Base-by-base conservation (phyloP, 2,888 invertebrate species). In the Argyresthia goedartella region DNA sequence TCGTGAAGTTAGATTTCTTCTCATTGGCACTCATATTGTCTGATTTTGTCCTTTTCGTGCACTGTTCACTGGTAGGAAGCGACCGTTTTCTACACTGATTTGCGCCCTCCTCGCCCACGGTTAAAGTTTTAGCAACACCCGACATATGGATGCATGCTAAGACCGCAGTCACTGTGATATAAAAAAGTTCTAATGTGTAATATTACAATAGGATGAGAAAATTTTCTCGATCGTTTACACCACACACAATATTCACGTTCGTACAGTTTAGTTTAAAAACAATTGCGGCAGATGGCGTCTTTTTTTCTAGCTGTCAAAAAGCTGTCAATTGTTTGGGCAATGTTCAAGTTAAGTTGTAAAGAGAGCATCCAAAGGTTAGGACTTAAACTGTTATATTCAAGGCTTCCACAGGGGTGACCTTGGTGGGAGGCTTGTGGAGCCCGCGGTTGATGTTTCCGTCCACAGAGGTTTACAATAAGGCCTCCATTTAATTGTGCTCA, bases 1-100 rank as follows among this genome's bases (percentile, higher is more conserved):
- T 88, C 49, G 94, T 93, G 77, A 93, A 92, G 82, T 93, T 94
- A 34, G 92, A 90, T 77, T 90, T 88, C 73, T 91, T 91, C 66
- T 89, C 87, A 69, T 81, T 89, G 76, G 88, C 88, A 88, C 88
- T 90, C 86, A 89, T 90, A 68, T 89, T 88, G 72, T 88, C 88
- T 57, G 87, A 78, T 87, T 89, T 89, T 69, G 74, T 74, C 78
- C 82, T 87, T 78, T 89, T 88, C 65, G 69, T 76, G 66, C 74
- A 75, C 71, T 79, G 78, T 60, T 84, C 85, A 73, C 66, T 81
- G 65, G 64, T 76, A 60, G 73, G 73, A 65, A 76, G 74, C 63
- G 81, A 75, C 70, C 87, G 86, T 81, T 86, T 87, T 77, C 80
- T 82, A 73, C 73, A 77, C 66, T 76, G 81, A 68, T 67, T 86